phyloP scores from a whole-genome alignment of 2,113 vertebrate genomes.

The Nannobrachium achirus region DNA sequence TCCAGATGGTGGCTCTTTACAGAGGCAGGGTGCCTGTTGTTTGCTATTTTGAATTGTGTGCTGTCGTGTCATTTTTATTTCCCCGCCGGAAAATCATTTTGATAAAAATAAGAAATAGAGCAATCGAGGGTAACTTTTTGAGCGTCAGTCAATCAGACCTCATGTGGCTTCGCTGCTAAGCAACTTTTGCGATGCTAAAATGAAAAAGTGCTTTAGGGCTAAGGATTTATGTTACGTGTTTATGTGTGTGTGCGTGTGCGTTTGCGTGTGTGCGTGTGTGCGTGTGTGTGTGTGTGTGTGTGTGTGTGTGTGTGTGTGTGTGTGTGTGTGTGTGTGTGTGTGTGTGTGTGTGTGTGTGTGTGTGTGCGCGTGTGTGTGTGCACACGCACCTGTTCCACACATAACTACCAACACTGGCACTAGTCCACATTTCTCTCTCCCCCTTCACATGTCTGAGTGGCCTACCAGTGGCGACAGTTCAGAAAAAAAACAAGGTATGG shows the following conservation, averaged over 20 bases:
- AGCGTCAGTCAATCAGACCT: constrained; percentile 4
- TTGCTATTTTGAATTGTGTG: not conserved
- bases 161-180: too few relatives aligned
- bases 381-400: too few relatives aligned
- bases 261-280: not conserved
- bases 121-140: not conserved
- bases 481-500: too few relatives aligned
- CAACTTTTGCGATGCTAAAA: too few relatives aligned
- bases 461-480: too few relatives aligned
- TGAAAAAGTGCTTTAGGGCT: not conserved
- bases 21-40: constrained; percentile 29
- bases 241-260: not conserved
- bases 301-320: too few relatives aligned
- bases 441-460: not conserved
- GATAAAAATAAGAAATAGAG: too few relatives aligned
- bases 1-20: constrained; percentile 49
- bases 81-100: too few relatives aligned
- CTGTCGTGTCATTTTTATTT: not conserved
- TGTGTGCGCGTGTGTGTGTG: too few relatives aligned
- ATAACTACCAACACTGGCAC: too few relatives aligned
- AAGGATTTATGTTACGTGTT: not conserved
- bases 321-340: too few relatives aligned
- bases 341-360: too few relatives aligned
- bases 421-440: not conserved
- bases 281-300: not conserved